Base-by-base conservation (phyloP, 2,113 vertebrate genomes). In the Apteryx owenii region DNA sequence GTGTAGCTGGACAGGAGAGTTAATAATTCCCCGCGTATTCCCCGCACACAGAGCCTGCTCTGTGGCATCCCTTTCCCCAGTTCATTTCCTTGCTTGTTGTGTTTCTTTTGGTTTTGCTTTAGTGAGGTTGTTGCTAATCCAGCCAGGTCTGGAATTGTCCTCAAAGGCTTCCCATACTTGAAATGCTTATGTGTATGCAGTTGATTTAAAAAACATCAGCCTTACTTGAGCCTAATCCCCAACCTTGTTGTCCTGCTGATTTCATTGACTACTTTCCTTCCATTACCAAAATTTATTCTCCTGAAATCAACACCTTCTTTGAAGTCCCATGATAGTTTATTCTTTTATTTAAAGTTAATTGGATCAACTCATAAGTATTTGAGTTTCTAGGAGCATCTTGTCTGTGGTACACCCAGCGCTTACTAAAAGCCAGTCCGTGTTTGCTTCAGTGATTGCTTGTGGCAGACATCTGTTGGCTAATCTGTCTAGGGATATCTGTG, bases 11-110 rank as follows among this genome's bases (percentile, higher is more conserved):
- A 51, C 5, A 5, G 73, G 50, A 33, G n/a, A 12, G 22, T 64
- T 84, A 4, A 29, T 0, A 5, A 19, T 54, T 60, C 0, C 0
- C 16, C 1, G 6, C 2, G 1, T 42, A 25, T 76, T 95, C 31
- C 61, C 18, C 18, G 21, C 15, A 3, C n/a, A 54, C 48, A 5
- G 23, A 26, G 7, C 28, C 36, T 70, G 38, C 28, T 70, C 44
- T 3, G 0, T 38, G 58, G 14, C 10, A 1, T 53, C 2, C 1
- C 1, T 64, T 83, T 64, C 26, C 12, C 9, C 29, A 15, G 10
- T 28, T 26, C 5, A 2, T 65, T 73, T 69, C 38, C n/a, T 81
- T 5, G 2, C 8, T 31, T 48, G 62, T 69, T 7, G n/a, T 38
- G 29, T 5, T 4, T 3, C 50, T 38, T 26, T 51, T 5, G 1